Evolutionary conservation across 2,113 vertebrate genomes (phyloP).

Genomic region (Setophaga coronata): DNA sequence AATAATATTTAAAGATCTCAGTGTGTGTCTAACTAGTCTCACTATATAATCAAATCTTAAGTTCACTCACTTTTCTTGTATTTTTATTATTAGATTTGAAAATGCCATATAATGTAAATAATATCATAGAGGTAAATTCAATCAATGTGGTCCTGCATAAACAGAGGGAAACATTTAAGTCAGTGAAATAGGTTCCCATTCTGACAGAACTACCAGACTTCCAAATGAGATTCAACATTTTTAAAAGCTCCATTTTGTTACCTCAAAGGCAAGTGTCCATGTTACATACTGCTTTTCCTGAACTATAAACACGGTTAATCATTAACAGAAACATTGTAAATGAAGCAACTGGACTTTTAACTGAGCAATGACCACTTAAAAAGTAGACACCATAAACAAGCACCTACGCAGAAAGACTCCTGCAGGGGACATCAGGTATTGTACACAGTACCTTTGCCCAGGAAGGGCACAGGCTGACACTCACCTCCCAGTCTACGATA

Average conservation of each 20-base stretch:
- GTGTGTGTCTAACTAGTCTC: background rate
- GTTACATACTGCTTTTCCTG: background rate
- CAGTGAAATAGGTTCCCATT: background rate
- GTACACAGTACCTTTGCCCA: slow-evolving; percentile 19
- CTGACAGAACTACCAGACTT: background rate
- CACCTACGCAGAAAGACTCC: background rate
- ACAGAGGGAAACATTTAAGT: background rate
- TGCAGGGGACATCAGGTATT: background rate
- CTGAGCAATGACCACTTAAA: background rate
- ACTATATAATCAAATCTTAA: background rate
- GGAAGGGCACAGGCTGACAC: background rate
- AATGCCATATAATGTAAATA: background rate
- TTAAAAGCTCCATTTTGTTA: background rate
- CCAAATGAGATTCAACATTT: background rate
- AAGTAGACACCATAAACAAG: background rate
- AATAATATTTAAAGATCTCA: background rate
- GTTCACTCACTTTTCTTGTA: background rate
- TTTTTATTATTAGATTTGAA: background rate
- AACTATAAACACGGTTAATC: background rate
- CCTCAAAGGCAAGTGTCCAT: background rate
- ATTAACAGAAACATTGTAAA: background rate
- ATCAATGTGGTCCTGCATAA: background rate
- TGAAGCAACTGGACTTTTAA: slow-evolving; percentile 10
- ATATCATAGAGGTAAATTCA: background rate
- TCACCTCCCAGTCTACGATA: slow-evolving; percentile 95